These are phyloP conservation scores for Agapornis canus DNA, from an alignment of 2,797 vertebrate genomes.

Conservation along the genomic window DNA sequence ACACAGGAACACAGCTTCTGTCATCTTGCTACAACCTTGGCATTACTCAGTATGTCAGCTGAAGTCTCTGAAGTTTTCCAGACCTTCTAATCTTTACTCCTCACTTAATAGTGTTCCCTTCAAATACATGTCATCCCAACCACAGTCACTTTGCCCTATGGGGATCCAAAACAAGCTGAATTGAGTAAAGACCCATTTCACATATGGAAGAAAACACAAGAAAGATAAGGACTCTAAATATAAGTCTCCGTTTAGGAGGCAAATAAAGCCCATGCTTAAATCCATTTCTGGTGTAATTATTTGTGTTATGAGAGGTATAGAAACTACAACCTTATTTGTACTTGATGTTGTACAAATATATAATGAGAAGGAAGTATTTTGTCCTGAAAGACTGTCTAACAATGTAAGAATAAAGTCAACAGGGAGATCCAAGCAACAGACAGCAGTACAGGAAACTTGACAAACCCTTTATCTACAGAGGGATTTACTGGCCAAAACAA, in stretches of 20 bases:
- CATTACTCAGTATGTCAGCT: background rate
- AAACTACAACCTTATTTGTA: background rate
- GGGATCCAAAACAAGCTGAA: background rate
- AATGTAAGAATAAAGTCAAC: background rate
- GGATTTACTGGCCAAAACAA: background rate
- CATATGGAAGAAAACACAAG: background rate
- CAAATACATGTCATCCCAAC: background rate
- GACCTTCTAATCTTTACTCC: constrained; percentile 45
- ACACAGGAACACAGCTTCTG: background rate
- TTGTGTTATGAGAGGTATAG: background rate
- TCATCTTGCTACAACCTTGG: constrained; percentile 6
- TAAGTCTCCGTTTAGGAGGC: background rate
- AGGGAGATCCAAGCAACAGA: background rate
- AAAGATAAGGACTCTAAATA: background rate
- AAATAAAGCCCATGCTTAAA: background rate
- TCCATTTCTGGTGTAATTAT: constrained; percentile 4
- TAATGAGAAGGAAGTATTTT: background rate
- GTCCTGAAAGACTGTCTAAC: background rate
- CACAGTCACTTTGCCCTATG: background rate
- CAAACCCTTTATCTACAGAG: background rate
- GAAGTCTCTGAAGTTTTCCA: constrained; percentile 39
- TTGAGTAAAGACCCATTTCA: constrained; percentile 18
- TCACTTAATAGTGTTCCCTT: background rate
- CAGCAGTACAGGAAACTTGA: background rate
- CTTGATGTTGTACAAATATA: background rate